These are phyloP conservation scores for Procambarus virginalis DNA, from an alignment of 1,140 invertebrate species.

Conservation along the genomic window DNA sequence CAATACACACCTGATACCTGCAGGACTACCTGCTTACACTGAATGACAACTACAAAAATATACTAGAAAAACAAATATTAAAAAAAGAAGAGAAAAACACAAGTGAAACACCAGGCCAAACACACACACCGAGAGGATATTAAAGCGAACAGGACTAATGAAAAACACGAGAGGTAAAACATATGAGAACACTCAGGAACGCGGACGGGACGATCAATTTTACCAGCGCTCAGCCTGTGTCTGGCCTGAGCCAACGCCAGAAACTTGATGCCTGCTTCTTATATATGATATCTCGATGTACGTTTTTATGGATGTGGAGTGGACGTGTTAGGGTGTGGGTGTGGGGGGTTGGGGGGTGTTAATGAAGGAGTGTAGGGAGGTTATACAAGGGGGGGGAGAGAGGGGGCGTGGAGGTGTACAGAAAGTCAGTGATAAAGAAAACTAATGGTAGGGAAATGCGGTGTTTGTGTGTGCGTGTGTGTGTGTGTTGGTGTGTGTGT, in stretches of 20 bases:
- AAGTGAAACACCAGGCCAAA: neutral
- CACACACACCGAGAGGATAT: neutral
- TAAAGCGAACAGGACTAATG: neutral
- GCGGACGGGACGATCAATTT: neutral
- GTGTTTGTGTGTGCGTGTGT: no score
- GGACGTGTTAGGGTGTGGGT: neutral
- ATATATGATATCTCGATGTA: neutral
- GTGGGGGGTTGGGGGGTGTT: neutral
- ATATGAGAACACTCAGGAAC: neutral
- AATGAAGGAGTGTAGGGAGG: constrained; percentile 6
- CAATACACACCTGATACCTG: no score
- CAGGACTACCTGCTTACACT: no score
- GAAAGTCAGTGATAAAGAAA: no score
- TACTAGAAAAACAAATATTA: neutral
- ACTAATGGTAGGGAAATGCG: no score
- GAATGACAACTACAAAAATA: no score
- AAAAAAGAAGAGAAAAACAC: neutral
- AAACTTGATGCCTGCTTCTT: neutral
- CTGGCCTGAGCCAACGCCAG: neutral
- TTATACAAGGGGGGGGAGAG: no score
- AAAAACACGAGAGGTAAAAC: neutral
- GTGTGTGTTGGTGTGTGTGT: no score
- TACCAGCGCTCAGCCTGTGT: neutral
- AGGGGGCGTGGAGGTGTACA: no score
- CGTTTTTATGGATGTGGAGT: neutral